A percentile compares a stretch with the other conserved stretches of the same genome.
Evolutionary conservation across 2,797 vertebrate species (phyloP).

Genomic region (Crocodylus rhombifer): DNA sequence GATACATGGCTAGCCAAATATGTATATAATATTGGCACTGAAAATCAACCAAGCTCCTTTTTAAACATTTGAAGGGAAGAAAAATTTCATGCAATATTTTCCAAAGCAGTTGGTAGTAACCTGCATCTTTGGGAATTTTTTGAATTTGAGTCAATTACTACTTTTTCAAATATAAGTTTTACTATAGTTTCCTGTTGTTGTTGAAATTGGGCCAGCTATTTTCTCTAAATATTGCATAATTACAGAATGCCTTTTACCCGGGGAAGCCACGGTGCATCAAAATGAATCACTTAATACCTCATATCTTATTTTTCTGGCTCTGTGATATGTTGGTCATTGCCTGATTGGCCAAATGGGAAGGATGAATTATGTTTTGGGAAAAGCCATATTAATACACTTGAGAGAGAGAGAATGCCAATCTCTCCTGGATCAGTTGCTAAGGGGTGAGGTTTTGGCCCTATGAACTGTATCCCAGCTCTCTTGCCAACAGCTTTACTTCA

Average conservation of each 20-base stretch:
- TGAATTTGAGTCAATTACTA: background rate
- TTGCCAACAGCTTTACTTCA: background rate
- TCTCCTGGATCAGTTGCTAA: background rate
- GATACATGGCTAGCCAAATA: background rate
- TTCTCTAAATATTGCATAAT: background rate
- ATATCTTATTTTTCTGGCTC: slow-evolving; percentile 34
- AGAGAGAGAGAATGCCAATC: no score
- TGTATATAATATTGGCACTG: background rate
- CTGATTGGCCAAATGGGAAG: background rate
- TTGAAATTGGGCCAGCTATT: background rate
- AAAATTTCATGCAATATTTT: background rate
- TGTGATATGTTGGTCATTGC: background rate
- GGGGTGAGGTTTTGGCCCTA: background rate
- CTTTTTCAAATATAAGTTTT: background rate
- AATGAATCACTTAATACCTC: no score
- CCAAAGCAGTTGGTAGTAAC: background rate
- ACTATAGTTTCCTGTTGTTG: background rate
- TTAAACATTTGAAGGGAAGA: background rate
- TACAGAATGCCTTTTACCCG: background rate
- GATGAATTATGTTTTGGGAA: background rate
- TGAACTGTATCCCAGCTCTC: background rate
- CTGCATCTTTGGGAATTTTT: slow-evolving; percentile 26
- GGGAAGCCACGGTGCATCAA: background rate
- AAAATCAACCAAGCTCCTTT: background rate
- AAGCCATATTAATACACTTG: background rate